Evolutionary conservation across 2,888 invertebrate genomes (phyloP).

Genomic region (Dascillus cervinus): DNA sequence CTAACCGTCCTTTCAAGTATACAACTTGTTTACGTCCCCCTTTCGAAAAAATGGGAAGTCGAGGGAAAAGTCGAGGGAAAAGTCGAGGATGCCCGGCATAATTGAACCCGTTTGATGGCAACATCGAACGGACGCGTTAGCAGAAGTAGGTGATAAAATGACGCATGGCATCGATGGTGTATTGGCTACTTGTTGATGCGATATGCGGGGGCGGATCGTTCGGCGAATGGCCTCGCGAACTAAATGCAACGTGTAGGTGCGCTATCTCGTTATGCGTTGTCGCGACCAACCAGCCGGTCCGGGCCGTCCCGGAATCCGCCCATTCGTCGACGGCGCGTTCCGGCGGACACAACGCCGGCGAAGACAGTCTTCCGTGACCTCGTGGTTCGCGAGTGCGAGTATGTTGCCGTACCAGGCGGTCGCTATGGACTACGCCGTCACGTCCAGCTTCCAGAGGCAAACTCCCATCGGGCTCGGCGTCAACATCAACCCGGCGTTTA

Average conservation of each 20-base stretch:
- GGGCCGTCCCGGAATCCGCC: slow-evolving; percentile 29
- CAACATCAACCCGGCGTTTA: slow-evolving; percentile 72
- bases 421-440: slow-evolving; percentile 77
- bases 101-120: too few species aligned
- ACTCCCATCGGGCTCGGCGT: slow-evolving; percentile 43
- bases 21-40: too few species aligned
- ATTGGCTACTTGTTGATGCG: slow-evolving; percentile 45
- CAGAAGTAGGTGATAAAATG: slow-evolving; percentile 30
- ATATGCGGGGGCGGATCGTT: slow-evolving; percentile 34
- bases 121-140: slow-evolving; percentile 11
- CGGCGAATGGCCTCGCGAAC: slow-evolving; percentile 37
- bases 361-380: slow-evolving; percentile 19
- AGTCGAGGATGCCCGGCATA: too few species aligned
- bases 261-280: slow-evolving; percentile 35
- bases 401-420: slow-evolving; percentile 87
- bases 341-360: slow-evolving; percentile 13
- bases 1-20: background rate
- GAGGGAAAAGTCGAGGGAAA: too few species aligned
- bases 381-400: slow-evolving; percentile 21
- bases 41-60: too few species aligned
- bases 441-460: slow-evolving; percentile 36
- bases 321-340: slow-evolving; percentile 20
- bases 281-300: slow-evolving; percentile 39
- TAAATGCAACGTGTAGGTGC: slow-evolving; percentile 28
- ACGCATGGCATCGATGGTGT: slow-evolving; percentile 32